Percentiles rank a stretch among this genome's conserved stretches.
phyloP scores from a whole-genome alignment of 1,140 invertebrate species.

The Plutomurus gul region DNA sequence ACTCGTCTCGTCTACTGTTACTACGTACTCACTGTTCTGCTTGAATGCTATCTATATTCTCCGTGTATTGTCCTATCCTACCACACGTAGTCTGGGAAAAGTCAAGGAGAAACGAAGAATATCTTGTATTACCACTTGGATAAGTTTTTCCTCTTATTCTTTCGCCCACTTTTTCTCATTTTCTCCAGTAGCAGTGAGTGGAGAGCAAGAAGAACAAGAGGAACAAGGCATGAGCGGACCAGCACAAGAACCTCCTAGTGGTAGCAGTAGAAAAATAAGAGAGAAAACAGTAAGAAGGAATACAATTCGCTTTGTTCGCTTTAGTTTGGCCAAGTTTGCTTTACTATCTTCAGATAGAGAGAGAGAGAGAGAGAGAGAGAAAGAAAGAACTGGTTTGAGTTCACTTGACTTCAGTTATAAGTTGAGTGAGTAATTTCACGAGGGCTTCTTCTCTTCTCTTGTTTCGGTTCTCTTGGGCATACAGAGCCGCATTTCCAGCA shows the following conservation, averaged over 20 bases:
- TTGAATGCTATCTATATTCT: too few relatives aligned
- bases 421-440: constrained; percentile 4
- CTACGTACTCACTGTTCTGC: too few relatives aligned
- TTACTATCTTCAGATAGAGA: too few relatives aligned
- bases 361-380: background rate
- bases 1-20: too few relatives aligned
- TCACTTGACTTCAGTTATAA: background rate
- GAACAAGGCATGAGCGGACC: background rate
- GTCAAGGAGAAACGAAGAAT: background rate
- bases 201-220: constrained; percentile 23
- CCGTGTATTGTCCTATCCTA: too few relatives aligned
- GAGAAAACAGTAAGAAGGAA: too few relatives aligned
- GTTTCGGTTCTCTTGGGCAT: constrained; percentile 12
- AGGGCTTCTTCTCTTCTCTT: background rate
- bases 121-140: too few relatives aligned
- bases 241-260: too few relatives aligned
- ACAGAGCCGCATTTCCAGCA: background rate
- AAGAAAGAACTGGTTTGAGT: background rate
- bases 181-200: constrained; percentile 2
- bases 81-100: background rate
- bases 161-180: background rate
- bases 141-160: background rate
- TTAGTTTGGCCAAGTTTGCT: too few relatives aligned
- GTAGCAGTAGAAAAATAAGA: too few relatives aligned
- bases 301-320: too few relatives aligned